Evolutionary conservation across 1,140 invertebrate genomes (phyloP), one percentile per base, ranked within the genome.

Genomic region (Bombus pascuorum): DNA sequence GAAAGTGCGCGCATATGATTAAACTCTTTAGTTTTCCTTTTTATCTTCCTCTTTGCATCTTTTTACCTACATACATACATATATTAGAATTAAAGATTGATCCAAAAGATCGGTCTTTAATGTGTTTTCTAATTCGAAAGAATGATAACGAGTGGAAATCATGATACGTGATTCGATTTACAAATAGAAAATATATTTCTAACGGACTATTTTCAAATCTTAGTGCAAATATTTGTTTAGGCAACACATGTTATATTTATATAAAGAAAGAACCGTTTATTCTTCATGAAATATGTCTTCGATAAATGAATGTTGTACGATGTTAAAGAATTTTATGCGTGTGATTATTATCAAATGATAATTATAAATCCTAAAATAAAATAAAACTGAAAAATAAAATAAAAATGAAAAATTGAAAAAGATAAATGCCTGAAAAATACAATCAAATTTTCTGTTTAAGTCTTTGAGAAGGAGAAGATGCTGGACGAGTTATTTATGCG

Each of bases 401-500:
- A 62, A 62, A 62, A 13, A 4, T 28, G 28, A 13, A 62, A 4
- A 9, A 62, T 12, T 62, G 12, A 13, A 53, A 62, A 80, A 53
- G 47, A 72, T 72, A 37, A 42, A 74, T 68, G 39, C 1, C 22
- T n/a, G 37, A 57, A n/a, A 42, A 81, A 18, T 44, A n/a, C 25
- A 39, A 62, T 47, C 66, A 84, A 78, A 79, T 72, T 85, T 81
- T 81, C 53, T 76, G 85, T 68, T 53, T 44, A 44, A 71, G 62
- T 66, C 18, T 28, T 8, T 28, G 65, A 83, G 84, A 47, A 70
- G 47, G 39, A 75, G 80, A 70, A 86, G 80, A 68, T 74, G 68
- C 78, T 80, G 68, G 78, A 81, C 83, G 83, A 80, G 80, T 86
- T 86, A 86, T 86, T 86, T 77, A 86, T 77, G 85, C 25, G 72